Evolutionary conservation across 2,888 invertebrate species (phyloP).

Genomic region (Minunthozetes semirufus): DNA sequence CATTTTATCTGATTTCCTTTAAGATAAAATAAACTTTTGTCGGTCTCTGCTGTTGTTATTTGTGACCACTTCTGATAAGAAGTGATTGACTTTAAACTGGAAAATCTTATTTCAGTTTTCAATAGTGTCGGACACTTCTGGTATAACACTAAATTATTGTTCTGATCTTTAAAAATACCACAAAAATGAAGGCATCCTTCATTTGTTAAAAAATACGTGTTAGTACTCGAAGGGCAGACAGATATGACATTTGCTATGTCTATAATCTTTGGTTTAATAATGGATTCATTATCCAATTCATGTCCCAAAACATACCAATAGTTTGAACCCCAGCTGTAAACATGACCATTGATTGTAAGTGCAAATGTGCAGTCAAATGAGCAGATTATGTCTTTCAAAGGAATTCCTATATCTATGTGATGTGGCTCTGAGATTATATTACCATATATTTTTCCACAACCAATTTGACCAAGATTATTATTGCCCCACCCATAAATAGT

Average conservation of each 20-base stretch:
- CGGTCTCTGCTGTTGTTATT: too few species aligned
- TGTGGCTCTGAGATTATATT: not conserved
- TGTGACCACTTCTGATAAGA: too few species aligned
- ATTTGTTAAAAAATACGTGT: not conserved
- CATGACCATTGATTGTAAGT: not conserved
- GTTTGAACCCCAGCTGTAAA: not conserved
- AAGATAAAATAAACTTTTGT: too few species aligned
- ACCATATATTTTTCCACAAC: not conserved
- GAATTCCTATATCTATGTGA: too few species aligned
- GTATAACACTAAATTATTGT: too few species aligned
- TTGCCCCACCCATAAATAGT: not conserved
- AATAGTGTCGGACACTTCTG: too few species aligned
- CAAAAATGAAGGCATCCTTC: not conserved
- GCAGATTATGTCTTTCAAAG: not conserved
- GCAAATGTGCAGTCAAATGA: not conserved
- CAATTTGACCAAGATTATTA: not conserved
- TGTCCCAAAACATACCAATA: not conserved
- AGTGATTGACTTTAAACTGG: too few species aligned
- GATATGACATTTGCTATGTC: not conserved
- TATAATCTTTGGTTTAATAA: not conserved
- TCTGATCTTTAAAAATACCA: not conserved
- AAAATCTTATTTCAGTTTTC: too few species aligned
- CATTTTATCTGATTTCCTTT: too few species aligned
- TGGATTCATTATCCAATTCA: not conserved
- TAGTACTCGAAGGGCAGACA: not conserved